Conservation (phyloP, 1,140 invertebrate genomes). For the Sycophila sp. region DNA sequence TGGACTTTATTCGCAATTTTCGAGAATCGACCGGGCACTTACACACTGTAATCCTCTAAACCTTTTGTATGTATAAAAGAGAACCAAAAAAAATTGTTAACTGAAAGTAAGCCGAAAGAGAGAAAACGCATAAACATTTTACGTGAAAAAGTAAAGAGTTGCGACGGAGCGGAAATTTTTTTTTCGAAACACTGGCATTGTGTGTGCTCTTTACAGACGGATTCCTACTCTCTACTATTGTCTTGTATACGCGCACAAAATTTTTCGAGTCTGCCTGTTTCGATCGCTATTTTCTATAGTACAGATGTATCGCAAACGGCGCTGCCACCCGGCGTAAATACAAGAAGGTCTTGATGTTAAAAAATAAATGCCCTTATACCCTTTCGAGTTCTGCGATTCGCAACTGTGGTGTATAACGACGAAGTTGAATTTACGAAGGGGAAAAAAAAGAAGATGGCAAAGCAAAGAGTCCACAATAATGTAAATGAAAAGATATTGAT, state of each 20-base stretch:
- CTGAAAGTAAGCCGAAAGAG: background rate
- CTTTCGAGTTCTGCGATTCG: constrained; percentile 6
- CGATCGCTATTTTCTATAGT: constrained; percentile 22
- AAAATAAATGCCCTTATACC: constrained; percentile 4
- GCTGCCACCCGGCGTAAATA: background rate
- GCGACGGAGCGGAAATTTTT: background rate
- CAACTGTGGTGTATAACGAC: too few relatives aligned
- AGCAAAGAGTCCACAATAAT: background rate
- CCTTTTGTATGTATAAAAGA: background rate
- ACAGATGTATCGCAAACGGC: background rate
- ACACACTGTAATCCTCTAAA: background rate
- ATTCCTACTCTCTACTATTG: constrained; percentile 11
- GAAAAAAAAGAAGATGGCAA: background rate
- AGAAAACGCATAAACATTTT: background rate
- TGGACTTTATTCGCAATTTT: constrained; percentile 9
- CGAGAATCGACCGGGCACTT: background rate
- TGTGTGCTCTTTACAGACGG: background rate
- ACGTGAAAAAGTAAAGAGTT: background rate
- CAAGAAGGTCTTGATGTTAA: constrained; percentile 8
- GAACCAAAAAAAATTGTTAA: constrained; percentile 6
- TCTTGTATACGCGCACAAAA: constrained; percentile 25
- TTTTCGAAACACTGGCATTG: background rate
- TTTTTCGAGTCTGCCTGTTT: constrained; percentile 9
- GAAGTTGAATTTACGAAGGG: too few relatives aligned
- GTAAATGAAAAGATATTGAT: constrained; percentile 33